phyloP scores from a whole-genome alignment of 2,797 vertebrate genomes.

The Danionella dracula region DNA sequence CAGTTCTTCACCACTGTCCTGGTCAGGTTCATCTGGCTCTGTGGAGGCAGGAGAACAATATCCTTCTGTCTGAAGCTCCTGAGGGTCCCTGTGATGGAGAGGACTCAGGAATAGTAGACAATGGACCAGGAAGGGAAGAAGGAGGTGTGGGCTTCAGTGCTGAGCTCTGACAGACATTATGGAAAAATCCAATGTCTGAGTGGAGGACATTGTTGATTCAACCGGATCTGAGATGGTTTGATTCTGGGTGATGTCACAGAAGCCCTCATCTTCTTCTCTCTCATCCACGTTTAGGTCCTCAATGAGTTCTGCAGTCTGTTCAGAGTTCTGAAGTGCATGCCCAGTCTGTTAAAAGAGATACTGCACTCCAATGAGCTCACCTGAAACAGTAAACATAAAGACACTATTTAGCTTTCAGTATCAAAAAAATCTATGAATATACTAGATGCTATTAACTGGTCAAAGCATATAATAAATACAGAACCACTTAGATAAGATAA shows the following conservation, averaged over 20 bases:
- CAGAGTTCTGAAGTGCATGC: conserved; percentile 22
- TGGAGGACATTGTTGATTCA: neutral
- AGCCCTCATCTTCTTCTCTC: conserved; percentile 9
- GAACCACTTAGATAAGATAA: neutral
- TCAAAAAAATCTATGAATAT: too few relatives aligned
- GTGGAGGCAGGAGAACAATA: neutral
- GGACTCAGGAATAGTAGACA: too few relatives aligned
- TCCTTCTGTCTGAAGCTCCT: neutral
- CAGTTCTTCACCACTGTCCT: neutral
- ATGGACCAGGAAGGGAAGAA: neutral
- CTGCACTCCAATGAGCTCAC: conserved; percentile 25
- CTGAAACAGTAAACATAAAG: neutral
- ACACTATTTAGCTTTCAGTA: too few relatives aligned
- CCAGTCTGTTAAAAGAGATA: conserved; percentile 25
- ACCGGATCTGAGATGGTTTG: neutral
- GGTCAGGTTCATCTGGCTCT: neutral
- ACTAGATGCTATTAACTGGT: neutral
- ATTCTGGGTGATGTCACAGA: neutral
- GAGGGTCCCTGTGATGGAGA: too few relatives aligned
- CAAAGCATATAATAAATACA: neutral
- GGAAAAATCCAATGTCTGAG: too few relatives aligned
- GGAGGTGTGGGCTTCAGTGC: neutral
- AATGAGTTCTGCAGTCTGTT: neutral
- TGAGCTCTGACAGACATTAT: too few relatives aligned
- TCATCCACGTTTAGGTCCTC: conserved; percentile 2